Percentiles rank a stretch among this genome's conserved stretches.
phyloP scores from a whole-genome alignment of 2,888 invertebrate species.

The Dryomyza anilis region DNA sequence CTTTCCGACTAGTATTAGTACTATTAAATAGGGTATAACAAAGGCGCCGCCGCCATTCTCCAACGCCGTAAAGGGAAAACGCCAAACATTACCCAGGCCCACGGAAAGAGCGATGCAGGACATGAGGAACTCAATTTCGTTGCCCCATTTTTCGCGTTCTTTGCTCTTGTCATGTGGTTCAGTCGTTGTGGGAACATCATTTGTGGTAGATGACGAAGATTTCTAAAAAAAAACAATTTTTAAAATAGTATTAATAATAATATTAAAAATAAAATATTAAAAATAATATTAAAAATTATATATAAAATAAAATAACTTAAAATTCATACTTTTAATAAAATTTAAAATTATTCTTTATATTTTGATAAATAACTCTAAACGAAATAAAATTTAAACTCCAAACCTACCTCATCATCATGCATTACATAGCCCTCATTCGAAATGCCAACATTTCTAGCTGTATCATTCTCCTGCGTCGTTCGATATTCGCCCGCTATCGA shows the following conservation, averaged over 20 bases:
- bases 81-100: conserved; percentile 72
- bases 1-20: conserved; percentile 69
- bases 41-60: conserved; percentile 73
- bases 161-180: neutral
- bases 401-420: too few species aligned
- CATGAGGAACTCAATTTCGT: conserved; percentile 69
- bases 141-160: conserved; percentile 64
- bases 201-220: too few species aligned
- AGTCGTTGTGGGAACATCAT: too few species aligned
- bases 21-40: conserved; percentile 70
- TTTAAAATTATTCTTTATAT: neutral
- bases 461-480: conserved; percentile 10
- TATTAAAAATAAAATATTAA: neutral
- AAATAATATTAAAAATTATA: neutral
- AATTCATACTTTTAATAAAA: neutral
- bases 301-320: too few species aligned
- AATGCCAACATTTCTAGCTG: neutral
- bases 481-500: conserved; percentile 40
- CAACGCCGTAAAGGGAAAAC: conserved; percentile 70
- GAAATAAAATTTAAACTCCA: too few species aligned
- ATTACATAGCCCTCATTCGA: neutral
- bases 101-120: conserved; percentile 67
- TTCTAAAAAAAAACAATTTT: too few species aligned
- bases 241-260: too few species aligned
- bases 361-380: neutral